Conservation (phyloP, 2,113 vertebrate species). For the Coptodon bakossiorum region DNA sequence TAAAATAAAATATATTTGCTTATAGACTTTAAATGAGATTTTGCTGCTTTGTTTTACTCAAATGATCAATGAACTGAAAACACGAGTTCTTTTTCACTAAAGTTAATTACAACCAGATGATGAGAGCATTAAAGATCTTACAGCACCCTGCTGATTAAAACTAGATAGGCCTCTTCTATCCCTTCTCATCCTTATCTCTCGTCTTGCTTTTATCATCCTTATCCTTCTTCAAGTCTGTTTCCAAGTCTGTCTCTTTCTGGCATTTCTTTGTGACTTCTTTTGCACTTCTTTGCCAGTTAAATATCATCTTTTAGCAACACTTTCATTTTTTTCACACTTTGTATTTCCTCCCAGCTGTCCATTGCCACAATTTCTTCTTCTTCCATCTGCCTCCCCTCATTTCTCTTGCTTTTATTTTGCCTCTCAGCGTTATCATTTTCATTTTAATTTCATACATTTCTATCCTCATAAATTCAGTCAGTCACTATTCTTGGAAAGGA, state of each 20-base stretch:
- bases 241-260: background rate
- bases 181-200: slow-evolving; percentile 7
- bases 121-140: background rate
- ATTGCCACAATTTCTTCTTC: background rate
- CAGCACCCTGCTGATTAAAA: slow-evolving; percentile 28
- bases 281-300: background rate
- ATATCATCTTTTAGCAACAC: background rate
- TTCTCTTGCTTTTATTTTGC: background rate
- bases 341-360: background rate
- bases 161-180: background rate
- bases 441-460: background rate
- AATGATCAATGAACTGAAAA: background rate
- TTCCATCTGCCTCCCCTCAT: background rate
- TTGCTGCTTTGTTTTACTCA: background rate
- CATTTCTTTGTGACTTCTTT: background rate
- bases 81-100: background rate
- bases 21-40: background rate
- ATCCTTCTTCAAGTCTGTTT: background rate
- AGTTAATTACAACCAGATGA: background rate
- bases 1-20: background rate
- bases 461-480: background rate
- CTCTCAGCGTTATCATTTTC: background rate
- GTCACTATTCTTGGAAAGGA: background rate
- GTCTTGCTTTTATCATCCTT: slow-evolving; percentile 16
- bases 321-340: background rate